Conservation (phyloP, 2,888 invertebrate species). For the Steinernema hermaphroditum region DNA sequence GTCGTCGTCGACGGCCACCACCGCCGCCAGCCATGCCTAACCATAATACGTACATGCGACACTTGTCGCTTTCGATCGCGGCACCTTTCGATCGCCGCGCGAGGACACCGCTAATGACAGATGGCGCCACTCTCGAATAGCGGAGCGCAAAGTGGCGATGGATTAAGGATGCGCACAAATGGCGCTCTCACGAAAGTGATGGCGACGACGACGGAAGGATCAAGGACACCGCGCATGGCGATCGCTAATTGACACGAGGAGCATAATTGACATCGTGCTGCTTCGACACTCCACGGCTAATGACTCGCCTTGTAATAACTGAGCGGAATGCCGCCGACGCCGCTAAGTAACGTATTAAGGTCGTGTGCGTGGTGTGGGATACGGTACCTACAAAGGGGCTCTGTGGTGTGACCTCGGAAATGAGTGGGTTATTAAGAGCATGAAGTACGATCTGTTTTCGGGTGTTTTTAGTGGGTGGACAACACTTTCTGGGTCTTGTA, state of each 20-base stretch:
- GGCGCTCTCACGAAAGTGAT: not conserved
- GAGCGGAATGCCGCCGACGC: not conserved
- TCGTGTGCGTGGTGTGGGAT: constrained; percentile 10
- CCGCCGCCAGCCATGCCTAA: not conserved
- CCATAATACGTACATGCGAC: constrained; percentile 29
- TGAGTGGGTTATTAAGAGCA: not conserved
- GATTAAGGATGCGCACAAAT: constrained; percentile 24
- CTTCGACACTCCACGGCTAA: constrained; percentile 28
- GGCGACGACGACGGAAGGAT: not conserved
- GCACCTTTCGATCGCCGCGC: not conserved
- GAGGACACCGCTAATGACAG: constrained; percentile 29
- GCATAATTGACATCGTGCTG: constrained; percentile 23
- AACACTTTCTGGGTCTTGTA: too few relatives aligned
- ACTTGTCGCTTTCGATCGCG: constrained; percentile 27
- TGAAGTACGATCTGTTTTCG: not conserved
- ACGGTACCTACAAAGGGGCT: constrained; percentile 8
- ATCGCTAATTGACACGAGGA: constrained; percentile 29
- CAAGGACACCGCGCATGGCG: constrained; percentile 11
- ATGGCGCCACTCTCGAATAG: not conserved
- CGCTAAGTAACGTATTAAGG: constrained; percentile 31
- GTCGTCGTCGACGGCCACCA: not conserved
- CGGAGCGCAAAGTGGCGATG: not conserved
- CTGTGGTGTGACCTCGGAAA: not conserved
- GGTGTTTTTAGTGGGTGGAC: too few relatives aligned
- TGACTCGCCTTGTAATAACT: constrained; percentile 29